phyloP scores from a whole-genome alignment of 2,113 vertebrate genomes.

The Boulengeromyrus knoepffleri region DNA sequence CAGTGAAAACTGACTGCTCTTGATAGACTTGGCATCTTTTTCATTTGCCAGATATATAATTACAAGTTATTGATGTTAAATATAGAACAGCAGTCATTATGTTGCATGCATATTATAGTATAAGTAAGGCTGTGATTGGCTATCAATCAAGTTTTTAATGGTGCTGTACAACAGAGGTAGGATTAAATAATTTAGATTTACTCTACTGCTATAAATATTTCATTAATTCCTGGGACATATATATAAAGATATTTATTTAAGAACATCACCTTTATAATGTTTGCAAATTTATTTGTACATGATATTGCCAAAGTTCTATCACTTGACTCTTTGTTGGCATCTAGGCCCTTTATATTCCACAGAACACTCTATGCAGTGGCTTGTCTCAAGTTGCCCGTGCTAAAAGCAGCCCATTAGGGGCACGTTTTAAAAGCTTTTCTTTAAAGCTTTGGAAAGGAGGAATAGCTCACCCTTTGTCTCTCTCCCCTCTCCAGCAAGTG shows the following conservation, averaged over 20 bases:
- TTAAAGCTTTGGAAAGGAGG: constrained; percentile 13
- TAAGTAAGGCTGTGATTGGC: background rate
- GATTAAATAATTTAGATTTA: background rate
- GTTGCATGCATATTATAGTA: background rate
- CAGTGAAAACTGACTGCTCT: background rate
- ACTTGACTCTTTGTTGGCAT: constrained; percentile 31
- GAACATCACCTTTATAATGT: background rate
- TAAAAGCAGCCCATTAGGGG: constrained; percentile 53
- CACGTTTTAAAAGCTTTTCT: constrained; percentile 34
- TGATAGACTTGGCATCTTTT: background rate
- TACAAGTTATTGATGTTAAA: background rate
- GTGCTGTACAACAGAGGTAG: background rate
- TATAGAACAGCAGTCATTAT: background rate
- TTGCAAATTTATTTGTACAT: background rate
- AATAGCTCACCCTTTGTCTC: constrained; percentile 50
- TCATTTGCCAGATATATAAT: background rate
- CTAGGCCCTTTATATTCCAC: constrained; percentile 33
- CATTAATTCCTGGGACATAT: background rate
- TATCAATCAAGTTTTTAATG: background rate
- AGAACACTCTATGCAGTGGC: constrained; percentile 24
- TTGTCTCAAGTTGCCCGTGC: constrained; percentile 32
- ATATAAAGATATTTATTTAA: background rate
- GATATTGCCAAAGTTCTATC: background rate
- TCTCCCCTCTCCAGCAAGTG: constrained; percentile 56
- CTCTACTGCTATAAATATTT: background rate